These are phyloP conservation scores for Eumaeus atala DNA, from an alignment of 1,140 invertebrate genomes.

Conservation along the genomic window DNA sequence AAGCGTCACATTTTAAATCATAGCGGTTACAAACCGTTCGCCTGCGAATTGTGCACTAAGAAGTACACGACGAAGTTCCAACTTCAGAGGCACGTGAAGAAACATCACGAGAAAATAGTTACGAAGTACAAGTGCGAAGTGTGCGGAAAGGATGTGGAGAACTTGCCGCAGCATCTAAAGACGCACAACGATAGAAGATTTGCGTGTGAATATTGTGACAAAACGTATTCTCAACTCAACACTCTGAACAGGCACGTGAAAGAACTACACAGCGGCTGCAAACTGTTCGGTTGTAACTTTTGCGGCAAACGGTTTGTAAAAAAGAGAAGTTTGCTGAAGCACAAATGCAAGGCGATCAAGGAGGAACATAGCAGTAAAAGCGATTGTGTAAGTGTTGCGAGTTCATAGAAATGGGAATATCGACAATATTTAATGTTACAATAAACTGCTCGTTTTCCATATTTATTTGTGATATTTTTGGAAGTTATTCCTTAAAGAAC, in stretches of 20 bases:
- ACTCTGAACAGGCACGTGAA: slow-evolving; percentile 16
- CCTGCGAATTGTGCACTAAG: slow-evolving; percentile 11
- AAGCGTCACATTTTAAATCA: slow-evolving; percentile 11
- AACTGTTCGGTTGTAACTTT: slow-evolving; percentile 5
- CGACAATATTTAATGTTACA: too few relatives aligned
- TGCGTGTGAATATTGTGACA: slow-evolving; percentile 11
- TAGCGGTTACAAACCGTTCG: not conserved
- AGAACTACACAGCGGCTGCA: slow-evolving; percentile 10
- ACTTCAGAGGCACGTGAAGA: not conserved
- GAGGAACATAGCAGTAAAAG: too few relatives aligned
- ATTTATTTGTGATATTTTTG: too few relatives aligned
- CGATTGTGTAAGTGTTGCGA: too few relatives aligned
- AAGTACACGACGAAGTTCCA: not conserved
- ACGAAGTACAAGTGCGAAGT: slow-evolving; percentile 14
- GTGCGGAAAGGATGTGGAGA: slow-evolving; percentile 10
- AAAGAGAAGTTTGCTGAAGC: not conserved
- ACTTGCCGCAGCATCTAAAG: slow-evolving; percentile 21
- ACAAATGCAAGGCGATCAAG: not conserved
- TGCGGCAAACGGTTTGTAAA: slow-evolving; percentile 15
- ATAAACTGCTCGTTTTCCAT: too few relatives aligned
- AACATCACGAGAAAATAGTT: slow-evolving; percentile 8
- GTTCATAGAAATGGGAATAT: too few relatives aligned
- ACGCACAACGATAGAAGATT: slow-evolving; percentile 11
- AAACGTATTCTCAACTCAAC: slow-evolving; percentile 14
- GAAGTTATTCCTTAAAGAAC: too few relatives aligned